Evolutionary conservation across 2,888 invertebrate genomes (phyloP).

Genomic region (Melanchra persicariae): DNA sequence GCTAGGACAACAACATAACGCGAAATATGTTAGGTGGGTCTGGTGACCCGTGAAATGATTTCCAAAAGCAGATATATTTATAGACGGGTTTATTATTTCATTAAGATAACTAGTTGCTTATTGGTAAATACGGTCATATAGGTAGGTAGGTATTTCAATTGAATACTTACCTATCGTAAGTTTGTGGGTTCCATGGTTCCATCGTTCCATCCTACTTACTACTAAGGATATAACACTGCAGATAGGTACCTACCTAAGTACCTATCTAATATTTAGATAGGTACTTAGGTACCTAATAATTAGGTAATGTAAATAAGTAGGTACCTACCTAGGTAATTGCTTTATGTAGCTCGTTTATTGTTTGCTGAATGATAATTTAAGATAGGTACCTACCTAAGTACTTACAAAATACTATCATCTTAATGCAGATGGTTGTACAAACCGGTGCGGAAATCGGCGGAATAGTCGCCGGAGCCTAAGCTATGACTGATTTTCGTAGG

Average conservation of each 20-base stretch:
- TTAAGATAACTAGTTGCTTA: background rate
- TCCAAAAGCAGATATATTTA: background rate
- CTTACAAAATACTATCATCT: too few species aligned
- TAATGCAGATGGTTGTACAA: too few species aligned
- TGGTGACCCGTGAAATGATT: constrained; percentile 58
- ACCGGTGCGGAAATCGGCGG: too few species aligned
- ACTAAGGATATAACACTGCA: background rate
- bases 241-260: background rate
- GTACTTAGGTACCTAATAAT: too few species aligned
- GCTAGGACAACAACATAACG: constrained; percentile 81
- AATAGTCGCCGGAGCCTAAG: too few species aligned
- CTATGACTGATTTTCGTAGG: too few species aligned
- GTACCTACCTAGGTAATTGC: background rate
- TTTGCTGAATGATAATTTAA: too few species aligned
- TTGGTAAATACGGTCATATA: too few species aligned
- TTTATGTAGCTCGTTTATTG: too few species aligned
- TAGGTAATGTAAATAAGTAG: background rate
- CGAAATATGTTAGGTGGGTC: constrained; percentile 76
- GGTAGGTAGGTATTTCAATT: background rate
- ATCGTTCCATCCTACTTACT: background rate
- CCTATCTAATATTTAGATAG: too few species aligned
- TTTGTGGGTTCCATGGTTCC: too few species aligned
- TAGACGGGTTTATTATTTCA: constrained; percentile 2
- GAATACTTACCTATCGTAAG: background rate
- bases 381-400: too few species aligned